Percentiles rank a stretch among this genome's conserved stretches.
phyloP scores from a whole-genome alignment of 1,140 invertebrate species.

The Ylistrum balloti region DNA sequence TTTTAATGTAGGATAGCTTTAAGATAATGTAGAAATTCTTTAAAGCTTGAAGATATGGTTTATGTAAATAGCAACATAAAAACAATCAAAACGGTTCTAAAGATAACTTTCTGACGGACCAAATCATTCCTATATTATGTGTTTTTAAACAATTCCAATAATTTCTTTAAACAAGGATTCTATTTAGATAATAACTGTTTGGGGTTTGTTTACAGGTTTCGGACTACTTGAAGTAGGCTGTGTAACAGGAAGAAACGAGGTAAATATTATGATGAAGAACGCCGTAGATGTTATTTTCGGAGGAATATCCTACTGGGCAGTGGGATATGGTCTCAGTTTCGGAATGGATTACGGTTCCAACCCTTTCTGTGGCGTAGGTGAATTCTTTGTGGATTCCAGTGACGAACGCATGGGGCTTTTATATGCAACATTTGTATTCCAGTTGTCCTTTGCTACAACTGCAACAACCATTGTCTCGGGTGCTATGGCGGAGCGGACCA shows the following conservation, averaged over 20 bases:
- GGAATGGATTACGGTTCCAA: conserved; percentile 87
- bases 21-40: too few relatives aligned
- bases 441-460: conserved; percentile 77
- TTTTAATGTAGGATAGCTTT: too few relatives aligned
- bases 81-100: too few relatives aligned
- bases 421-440: conserved; percentile 73
- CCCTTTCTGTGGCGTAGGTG: conserved; percentile 86
- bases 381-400: conserved; percentile 83
- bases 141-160: background rate
- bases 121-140: too few relatives aligned
- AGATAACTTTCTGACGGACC: too few relatives aligned
- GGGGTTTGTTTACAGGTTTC: conserved; percentile 84
- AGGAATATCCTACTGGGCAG: conserved; percentile 96
- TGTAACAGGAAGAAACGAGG: conserved; percentile 85
- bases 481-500: conserved; percentile 85
- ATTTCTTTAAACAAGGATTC: background rate
- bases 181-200: too few relatives aligned
- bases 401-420: conserved; percentile 78
- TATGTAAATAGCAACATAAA: too few relatives aligned
- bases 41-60: too few relatives aligned
- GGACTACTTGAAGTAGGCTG: conserved; percentile 85
- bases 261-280: conserved; percentile 86
- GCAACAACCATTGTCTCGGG: conserved; percentile 83
- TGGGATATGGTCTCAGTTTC: conserved; percentile 95
- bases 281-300: conserved; percentile 90